Conservation (phyloP, 2,888 invertebrate genomes). For the Plutella xylostella region DNA sequence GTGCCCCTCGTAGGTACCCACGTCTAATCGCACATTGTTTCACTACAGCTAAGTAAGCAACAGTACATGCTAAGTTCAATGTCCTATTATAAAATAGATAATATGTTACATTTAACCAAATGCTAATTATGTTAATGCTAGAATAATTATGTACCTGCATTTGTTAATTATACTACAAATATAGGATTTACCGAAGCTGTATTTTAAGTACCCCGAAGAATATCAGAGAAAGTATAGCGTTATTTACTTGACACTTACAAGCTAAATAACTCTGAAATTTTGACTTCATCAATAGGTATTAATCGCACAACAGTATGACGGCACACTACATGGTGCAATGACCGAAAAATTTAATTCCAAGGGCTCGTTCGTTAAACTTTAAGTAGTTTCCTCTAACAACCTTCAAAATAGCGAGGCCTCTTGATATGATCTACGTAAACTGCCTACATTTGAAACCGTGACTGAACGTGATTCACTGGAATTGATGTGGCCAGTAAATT, state of each 20-base stretch:
- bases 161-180: too few relatives aligned
- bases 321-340: conserved; percentile 28
- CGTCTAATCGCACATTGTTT: conserved; percentile 13
- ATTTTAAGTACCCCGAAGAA: too few relatives aligned
- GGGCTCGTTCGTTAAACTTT: background rate
- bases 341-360: conserved; percentile 38
- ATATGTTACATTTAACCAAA: too few relatives aligned
- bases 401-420: background rate
- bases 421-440: background rate
- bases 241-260: too few relatives aligned
- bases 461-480: conserved; percentile 2
- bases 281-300: background rate
- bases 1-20: conserved; percentile 41
- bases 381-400: background rate
- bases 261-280: too few relatives aligned
- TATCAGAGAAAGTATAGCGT: too few relatives aligned
- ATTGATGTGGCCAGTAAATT: too few relatives aligned
- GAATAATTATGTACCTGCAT: too few relatives aligned
- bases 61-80: too few relatives aligned
- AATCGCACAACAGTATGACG: background rate
- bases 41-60: background rate
- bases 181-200: too few relatives aligned
- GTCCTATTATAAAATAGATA: too few relatives aligned
- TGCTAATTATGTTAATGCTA: too few relatives aligned
- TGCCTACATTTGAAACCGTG: conserved; percentile 1